A percentile compares a stretch with the other conserved stretches of the same genome.
phyloP scores from a whole-genome alignment of 2,888 invertebrate genomes.

The Lithophane ornitopus region DNA sequence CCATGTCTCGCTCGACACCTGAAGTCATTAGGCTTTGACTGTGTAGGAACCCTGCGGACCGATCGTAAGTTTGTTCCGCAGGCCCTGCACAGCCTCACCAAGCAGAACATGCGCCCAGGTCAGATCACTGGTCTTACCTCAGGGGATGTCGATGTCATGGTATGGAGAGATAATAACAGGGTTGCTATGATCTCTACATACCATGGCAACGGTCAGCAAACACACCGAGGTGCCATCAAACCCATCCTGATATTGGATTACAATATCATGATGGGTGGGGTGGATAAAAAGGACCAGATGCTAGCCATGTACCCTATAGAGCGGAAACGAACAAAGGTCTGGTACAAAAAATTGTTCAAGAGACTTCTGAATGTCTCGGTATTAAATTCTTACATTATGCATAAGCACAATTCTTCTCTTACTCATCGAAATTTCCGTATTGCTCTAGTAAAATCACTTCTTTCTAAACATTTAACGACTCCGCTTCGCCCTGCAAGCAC shows the following conservation, averaged over 20 bases:
- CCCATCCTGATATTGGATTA: not conserved
- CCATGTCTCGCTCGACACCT: not conserved
- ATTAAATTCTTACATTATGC: not conserved
- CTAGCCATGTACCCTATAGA: not conserved
- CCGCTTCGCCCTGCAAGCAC: not conserved
- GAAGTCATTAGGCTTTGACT: not conserved
- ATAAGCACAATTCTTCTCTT: not conserved
- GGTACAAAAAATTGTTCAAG: not conserved
- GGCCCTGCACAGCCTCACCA: not conserved
- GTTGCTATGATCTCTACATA: constrained; percentile 12
- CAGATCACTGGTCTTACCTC: not conserved
- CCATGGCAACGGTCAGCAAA: constrained; percentile 2
- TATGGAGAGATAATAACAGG: not conserved
- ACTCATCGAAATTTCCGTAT: not conserved
- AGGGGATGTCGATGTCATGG: constrained; percentile 2
- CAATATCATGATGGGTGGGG: not conserved
- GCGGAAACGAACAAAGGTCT: not conserved
- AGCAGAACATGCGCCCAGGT: not conserved
- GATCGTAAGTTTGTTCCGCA: not conserved
- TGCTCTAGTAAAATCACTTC: not conserved
- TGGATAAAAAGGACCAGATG: not conserved
- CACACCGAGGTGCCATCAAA: not conserved
- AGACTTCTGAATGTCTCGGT: not conserved
- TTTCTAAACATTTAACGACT: not conserved
- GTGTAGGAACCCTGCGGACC: not conserved